These are phyloP conservation scores for Agonopterix subpropinquella DNA, from an alignment of 2,888 invertebrate genomes.

Conservation along the genomic window DNA sequence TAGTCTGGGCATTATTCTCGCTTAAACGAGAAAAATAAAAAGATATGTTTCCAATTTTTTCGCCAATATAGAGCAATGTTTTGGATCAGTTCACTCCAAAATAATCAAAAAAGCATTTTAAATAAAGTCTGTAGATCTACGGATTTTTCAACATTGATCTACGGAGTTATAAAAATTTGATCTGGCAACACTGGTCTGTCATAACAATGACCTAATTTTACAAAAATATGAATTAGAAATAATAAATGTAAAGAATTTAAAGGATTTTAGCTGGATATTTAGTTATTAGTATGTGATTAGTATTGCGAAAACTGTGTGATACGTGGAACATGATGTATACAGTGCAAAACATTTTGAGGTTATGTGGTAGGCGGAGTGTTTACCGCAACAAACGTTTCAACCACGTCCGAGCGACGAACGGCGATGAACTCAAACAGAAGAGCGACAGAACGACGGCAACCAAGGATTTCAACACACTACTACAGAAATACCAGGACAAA, in stretches of 20 bases:
- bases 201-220: neutral
- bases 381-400: constrained; percentile 33
- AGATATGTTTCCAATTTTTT: no score
- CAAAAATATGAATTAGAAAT: neutral
- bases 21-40: no score
- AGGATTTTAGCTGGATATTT: neutral
- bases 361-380: constrained; percentile 43
- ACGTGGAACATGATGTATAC: constrained; percentile 36
- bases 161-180: no score
- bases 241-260: neutral
- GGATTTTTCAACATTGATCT: no score
- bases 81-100: no score
- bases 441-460: constrained; percentile 16
- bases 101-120: no score
- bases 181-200: no score
- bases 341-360: constrained; percentile 53
- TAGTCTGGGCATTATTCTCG: no score
- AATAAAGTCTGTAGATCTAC: no score
- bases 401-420: constrained; percentile 25
- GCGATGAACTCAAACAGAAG: constrained; percentile 16
- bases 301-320: neutral
- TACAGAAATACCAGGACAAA: constrained; percentile 51
- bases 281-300: neutral
- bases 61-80: no score
- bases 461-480: constrained; percentile 36